Conservation (phyloP, 2,888 invertebrate species). For the Iselma pallidipennis region DNA sequence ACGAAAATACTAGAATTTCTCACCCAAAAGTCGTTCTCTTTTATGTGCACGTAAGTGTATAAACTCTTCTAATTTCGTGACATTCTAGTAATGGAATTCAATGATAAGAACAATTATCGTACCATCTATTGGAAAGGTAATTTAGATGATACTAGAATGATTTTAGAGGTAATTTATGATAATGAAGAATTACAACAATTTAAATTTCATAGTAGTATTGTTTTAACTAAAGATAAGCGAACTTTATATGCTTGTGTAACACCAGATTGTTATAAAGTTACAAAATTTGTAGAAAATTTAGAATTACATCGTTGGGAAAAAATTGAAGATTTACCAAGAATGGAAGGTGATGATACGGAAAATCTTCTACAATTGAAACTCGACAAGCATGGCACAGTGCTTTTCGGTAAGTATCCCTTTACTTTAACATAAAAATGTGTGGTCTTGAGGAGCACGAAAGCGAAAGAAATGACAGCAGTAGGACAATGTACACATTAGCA, state of each 20-base stretch:
- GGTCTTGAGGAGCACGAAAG: too few relatives aligned
- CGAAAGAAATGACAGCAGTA: too few relatives aligned
- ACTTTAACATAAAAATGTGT: too few relatives aligned
- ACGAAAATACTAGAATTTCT: too few relatives aligned
- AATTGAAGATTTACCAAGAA: conserved; percentile 64
- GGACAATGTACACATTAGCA: too few relatives aligned
- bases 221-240: conserved; percentile 68
- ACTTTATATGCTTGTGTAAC: conserved; percentile 72
- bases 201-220: conserved; percentile 61
- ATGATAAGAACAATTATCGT: conserved; percentile 68
- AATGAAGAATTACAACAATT: conserved; percentile 31
- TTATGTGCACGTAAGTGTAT: too few relatives aligned
- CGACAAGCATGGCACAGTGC: conserved; percentile 77
- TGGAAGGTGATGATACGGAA: conserved; percentile 73
- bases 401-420: conserved; percentile 65
- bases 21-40: too few relatives aligned
- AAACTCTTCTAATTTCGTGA: too few relatives aligned
- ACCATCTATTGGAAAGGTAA: conserved; percentile 82
- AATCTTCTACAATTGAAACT: conserved; percentile 81
- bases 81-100: conserved; percentile 70
- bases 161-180: conserved; percentile 43
- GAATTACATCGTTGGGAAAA: conserved; percentile 67
- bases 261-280: conserved; percentile 62
- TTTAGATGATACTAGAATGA: conserved; percentile 74
- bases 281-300: conserved; percentile 54